Evolutionary conservation across 2,888 invertebrate genomes (phyloP).

Genomic region (Diploptera punctata): DNA sequence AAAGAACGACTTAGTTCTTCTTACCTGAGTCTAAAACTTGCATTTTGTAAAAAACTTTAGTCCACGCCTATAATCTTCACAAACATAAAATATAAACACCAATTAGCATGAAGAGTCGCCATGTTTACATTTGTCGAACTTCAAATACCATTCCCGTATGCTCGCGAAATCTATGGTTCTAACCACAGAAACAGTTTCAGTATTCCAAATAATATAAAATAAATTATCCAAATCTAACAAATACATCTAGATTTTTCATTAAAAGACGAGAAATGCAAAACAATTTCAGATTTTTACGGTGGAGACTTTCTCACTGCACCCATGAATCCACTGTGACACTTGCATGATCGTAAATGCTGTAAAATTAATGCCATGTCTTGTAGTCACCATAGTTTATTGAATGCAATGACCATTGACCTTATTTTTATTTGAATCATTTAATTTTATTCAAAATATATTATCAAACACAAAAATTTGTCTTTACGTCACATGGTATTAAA

Average conservation of each 20-base stretch:
- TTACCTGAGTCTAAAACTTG: constrained; percentile 39
- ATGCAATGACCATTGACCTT: too few relatives aligned
- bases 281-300: background rate
- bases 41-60: constrained; percentile 35
- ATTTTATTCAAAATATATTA: too few relatives aligned
- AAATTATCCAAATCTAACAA: background rate
- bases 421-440: too few relatives aligned
- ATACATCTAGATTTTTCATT: background rate
- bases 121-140: constrained; percentile 42
- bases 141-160: constrained; percentile 26
- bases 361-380: background rate
- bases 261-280: background rate
- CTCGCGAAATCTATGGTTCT: background rate
- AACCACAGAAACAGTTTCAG: background rate
- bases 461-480: too few relatives aligned
- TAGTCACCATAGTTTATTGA: background rate
- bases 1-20: background rate
- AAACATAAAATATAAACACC: constrained; percentile 40
- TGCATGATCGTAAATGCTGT: background rate
- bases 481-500: too few relatives aligned
- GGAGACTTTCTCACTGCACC: constrained; percentile 20
- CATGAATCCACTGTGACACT: background rate
- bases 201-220: background rate
- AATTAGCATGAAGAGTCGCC: constrained; percentile 41
- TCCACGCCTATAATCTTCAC: constrained; percentile 21